A percentile compares a stretch with the other conserved stretches of the same genome.
phyloP scores from a whole-genome alignment of 92 coral and sea anemone genomes.

The Plumapathes pennacea region DNA sequence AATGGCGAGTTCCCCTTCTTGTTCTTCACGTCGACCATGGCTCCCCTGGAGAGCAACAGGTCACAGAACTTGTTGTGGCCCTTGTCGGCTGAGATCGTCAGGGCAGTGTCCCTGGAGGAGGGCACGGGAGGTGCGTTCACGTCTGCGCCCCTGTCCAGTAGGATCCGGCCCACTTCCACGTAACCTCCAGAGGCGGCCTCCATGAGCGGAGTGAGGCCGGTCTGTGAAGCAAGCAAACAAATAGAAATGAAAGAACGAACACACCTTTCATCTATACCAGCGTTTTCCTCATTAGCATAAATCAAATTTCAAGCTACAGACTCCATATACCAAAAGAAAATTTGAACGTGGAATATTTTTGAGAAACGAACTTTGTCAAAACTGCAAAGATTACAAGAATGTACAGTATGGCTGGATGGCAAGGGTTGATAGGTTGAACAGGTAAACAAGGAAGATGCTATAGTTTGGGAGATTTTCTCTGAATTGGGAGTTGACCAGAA shows the following conservation, averaged over 20 bases:
- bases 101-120: constrained; percentile 94
- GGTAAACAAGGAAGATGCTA: background rate
- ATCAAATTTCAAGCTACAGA: no score
- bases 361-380: no score
- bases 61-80: constrained; percentile 99
- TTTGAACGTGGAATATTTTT: no score
- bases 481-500: no score
- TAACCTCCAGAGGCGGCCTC: constrained; percentile 99
- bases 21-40: constrained; percentile 96
- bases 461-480: no score
- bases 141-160: constrained; percentile 94
- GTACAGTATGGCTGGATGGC: background rate
- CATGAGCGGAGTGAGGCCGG: constrained; percentile 97
- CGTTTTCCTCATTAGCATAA: no score
- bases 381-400: background rate
- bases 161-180: constrained; percentile 95
- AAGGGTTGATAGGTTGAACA: background rate
- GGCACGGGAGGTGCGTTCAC: constrained; percentile 99
- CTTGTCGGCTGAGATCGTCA: constrained; percentile 97
- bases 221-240: constrained; percentile 34
- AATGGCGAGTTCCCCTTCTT: constrained; percentile 97
- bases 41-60: constrained; percentile 89
- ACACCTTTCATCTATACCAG: background rate
- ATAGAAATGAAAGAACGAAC: background rate
- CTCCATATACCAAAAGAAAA: background rate